Evolutionary conservation across 2,113 vertebrate genomes (phyloP).

Genomic region (Axis porcinus): DNA sequence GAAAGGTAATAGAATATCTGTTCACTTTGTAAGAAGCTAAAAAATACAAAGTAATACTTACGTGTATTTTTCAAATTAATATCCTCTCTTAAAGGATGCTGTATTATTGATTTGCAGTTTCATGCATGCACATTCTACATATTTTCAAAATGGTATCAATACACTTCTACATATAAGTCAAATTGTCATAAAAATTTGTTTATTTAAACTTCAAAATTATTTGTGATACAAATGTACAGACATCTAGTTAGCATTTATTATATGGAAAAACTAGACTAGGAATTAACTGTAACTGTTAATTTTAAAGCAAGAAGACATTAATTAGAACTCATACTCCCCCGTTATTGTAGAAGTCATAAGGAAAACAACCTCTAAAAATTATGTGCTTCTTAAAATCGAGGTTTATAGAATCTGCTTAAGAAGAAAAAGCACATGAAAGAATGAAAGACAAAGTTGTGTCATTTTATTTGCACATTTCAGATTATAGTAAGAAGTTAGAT

Average conservation of each 20-base stretch:
- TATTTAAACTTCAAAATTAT: not conserved
- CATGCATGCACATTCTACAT: not conserved
- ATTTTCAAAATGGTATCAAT: not conserved
- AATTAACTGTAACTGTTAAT: not conserved
- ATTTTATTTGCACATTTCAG: not conserved
- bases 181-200: not conserved
- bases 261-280: not conserved
- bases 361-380: not conserved
- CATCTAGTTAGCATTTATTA: not conserved
- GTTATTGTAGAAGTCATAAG: not conserved
- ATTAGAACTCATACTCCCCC: not conserved
- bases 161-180: not conserved
- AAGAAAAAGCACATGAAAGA: not conserved
- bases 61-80: not conserved
- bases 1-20: constrained; percentile 41
- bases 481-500: not conserved
- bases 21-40: constrained; percentile 39
- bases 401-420: not conserved
- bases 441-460: not conserved
- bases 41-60: not conserved
- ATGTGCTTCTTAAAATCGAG: not conserved
- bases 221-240: not conserved
- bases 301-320: not conserved
- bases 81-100: not conserved
- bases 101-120: not conserved